Percentiles rank a stretch among this genome's conserved stretches.
phyloP scores from a whole-genome alignment of 2,888 invertebrate genomes.

The Brenthis daphne region DNA sequence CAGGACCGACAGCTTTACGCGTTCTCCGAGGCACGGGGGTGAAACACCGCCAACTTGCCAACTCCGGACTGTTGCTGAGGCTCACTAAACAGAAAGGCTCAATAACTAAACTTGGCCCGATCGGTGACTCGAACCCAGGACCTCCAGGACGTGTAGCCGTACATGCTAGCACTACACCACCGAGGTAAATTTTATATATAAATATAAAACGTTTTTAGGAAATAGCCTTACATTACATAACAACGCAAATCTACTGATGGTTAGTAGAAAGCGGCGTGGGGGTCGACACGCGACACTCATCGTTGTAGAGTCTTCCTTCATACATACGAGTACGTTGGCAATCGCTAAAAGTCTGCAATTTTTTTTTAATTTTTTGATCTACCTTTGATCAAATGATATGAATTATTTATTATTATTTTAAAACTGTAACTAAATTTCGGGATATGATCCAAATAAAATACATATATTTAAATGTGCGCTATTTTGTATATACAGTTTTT shows the following conservation, averaged over 20 bases:
- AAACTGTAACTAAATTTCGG: no score
- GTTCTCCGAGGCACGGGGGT: no score
- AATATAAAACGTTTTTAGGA: not conserved
- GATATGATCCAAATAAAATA: not conserved
- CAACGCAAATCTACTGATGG: slow-evolving; percentile 25
- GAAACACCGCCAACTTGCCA: no score
- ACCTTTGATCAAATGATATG: not conserved
- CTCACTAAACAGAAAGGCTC: no score
- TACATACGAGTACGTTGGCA: not conserved
- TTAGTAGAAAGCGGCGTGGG: slow-evolving; percentile 27
- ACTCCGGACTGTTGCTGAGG: no score
- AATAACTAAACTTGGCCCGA: no score
- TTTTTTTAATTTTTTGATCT: not conserved
- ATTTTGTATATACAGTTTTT: not conserved
- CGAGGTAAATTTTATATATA: no score
- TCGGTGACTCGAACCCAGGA: no score
- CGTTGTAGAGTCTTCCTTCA: slow-evolving; percentile 20
- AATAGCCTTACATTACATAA: slow-evolving; percentile 30
- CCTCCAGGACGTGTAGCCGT: no score
- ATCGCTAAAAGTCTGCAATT: not conserved
- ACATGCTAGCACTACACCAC: no score
- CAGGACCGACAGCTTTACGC: no score
- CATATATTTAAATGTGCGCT: not conserved
- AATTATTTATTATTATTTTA: no score
- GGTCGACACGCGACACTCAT: slow-evolving; percentile 26